Conservation (phyloP, 2,113 vertebrate genomes). For the Corydoras maculifer region DNA sequence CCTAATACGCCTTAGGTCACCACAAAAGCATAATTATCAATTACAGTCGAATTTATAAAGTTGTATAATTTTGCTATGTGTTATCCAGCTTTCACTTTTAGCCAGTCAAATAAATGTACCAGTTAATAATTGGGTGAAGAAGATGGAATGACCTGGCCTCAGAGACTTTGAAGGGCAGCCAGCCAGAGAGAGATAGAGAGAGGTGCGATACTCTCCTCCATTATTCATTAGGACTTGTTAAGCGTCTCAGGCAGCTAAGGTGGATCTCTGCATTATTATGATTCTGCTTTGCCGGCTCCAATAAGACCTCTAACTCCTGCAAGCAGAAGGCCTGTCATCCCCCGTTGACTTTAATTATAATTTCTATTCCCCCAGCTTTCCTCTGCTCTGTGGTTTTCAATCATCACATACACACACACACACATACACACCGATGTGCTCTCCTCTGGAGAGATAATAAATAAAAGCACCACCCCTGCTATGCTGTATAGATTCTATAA, state of each 20-base stretch:
- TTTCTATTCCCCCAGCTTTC: slow-evolving; percentile 46
- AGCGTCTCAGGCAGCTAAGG: slow-evolving; percentile 41
- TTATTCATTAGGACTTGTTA: slow-evolving; percentile 47
- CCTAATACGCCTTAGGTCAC: too few species aligned
- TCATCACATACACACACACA: slow-evolving; percentile 32
- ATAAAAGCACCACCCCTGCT: slow-evolving; percentile 32
- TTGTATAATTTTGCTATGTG: slow-evolving; percentile 10
- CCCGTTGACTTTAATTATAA: slow-evolving; percentile 48
- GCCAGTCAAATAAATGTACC: slow-evolving; percentile 35
- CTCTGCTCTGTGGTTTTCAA: slow-evolving; percentile 43
- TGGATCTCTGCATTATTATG: slow-evolving; percentile 46
- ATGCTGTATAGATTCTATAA: slow-evolving; percentile 24
- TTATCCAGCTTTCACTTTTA: slow-evolving; percentile 2
- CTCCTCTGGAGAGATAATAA: slow-evolving; percentile 36
- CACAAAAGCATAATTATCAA: too few species aligned
- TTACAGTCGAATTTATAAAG: too few species aligned
- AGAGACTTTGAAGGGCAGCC: slow-evolving; percentile 37
- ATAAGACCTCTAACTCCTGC: slow-evolving; percentile 47
- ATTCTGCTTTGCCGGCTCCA: slow-evolving; percentile 44
- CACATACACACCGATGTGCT: slow-evolving; percentile 15
- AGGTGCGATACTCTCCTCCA: slow-evolving; percentile 42
- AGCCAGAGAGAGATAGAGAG: slow-evolving; percentile 26
- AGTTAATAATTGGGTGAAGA: slow-evolving; percentile 34
- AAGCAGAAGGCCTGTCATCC: slow-evolving; percentile 47
- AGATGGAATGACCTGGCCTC: slow-evolving; percentile 37